A percentile compares a stretch with the other conserved stretches of the same genome.
Conservation (phyloP, 1,140 invertebrate genomes). For the Orchesella cincta region DNA sequence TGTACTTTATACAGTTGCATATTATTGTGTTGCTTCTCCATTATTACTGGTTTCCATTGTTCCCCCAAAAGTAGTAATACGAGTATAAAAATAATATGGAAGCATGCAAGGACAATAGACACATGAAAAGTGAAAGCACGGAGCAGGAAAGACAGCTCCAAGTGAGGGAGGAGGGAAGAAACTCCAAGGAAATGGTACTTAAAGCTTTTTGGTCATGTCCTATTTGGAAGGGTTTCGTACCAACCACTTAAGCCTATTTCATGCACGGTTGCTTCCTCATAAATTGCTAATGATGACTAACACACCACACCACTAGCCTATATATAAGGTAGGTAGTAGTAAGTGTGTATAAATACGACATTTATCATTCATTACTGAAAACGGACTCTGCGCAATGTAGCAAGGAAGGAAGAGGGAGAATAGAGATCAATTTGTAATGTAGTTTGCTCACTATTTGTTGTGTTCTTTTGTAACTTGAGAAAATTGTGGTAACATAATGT, state of each 20-base stretch:
- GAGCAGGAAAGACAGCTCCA: background rate
- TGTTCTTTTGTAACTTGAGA: too few species aligned
- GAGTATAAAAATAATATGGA: too few species aligned
- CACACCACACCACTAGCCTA: background rate
- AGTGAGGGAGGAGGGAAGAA: background rate
- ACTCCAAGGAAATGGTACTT: background rate
- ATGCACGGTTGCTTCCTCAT: conserved; percentile 18
- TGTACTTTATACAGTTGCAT: background rate
- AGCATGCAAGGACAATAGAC: background rate
- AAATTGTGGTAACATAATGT: too few species aligned
- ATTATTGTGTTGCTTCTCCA: background rate
- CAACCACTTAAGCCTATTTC: conserved; percentile 14
- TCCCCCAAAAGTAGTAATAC: too few species aligned
- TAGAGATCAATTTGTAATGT: too few species aligned
- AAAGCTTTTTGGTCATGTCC: conserved; percentile 5
- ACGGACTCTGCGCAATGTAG: too few species aligned
- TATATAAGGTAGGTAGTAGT: too few species aligned
- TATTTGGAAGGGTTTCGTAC: background rate
- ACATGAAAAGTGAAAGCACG: background rate
- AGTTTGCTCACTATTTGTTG: too few species aligned
- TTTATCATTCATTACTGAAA: too few species aligned
- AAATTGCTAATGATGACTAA: conserved; percentile 25
- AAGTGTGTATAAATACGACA: too few species aligned
- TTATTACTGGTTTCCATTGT: too few species aligned
- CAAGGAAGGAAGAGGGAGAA: too few species aligned